phyloP scores from a whole-genome alignment of 1,140 invertebrate genomes.

The Ceratosolen solmsi region DNA sequence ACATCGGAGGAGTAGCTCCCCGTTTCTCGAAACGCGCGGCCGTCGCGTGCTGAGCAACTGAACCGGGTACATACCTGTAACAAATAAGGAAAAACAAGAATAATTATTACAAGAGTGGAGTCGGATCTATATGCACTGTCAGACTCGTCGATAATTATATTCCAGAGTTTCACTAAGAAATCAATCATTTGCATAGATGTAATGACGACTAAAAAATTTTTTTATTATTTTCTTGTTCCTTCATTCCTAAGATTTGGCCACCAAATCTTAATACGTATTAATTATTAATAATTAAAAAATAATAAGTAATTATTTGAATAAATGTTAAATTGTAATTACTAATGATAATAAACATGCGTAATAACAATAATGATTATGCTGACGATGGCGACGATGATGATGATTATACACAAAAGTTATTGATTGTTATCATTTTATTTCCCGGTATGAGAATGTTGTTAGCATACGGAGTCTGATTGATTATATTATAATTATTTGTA shows the following conservation, averaged over 20 bases:
- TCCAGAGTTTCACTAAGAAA: conserved; percentile 6
- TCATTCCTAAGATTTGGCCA: too few relatives aligned
- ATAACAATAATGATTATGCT: too few relatives aligned
- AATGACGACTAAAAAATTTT: too few relatives aligned
- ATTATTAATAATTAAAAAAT: too few relatives aligned
- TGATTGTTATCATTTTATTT: not conserved
- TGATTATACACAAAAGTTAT: too few relatives aligned
- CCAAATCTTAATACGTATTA: too few relatives aligned
- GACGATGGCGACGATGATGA: too few relatives aligned
- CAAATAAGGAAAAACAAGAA: conserved; percentile 53
- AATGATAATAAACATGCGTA: too few relatives aligned
- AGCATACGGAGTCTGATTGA: not conserved
- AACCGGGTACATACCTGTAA: conserved; percentile 68
- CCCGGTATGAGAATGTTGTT: not conserved
- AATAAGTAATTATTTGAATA: too few relatives aligned
- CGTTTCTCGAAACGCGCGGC: conserved; percentile 31
- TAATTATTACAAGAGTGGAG: not conserved
- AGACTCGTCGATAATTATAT: conserved; percentile 11
- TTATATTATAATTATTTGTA: not conserved
- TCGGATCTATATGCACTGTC: not conserved
- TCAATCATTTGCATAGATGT: not conserved
- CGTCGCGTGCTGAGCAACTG: conserved; percentile 35
- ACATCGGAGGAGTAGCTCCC: conserved; percentile 32
- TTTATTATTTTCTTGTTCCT: too few relatives aligned
- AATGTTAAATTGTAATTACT: too few relatives aligned